phyloP scores from a whole-genome alignment of 2,113 vertebrate species.

The Edolisoma coerulescens region DNA sequence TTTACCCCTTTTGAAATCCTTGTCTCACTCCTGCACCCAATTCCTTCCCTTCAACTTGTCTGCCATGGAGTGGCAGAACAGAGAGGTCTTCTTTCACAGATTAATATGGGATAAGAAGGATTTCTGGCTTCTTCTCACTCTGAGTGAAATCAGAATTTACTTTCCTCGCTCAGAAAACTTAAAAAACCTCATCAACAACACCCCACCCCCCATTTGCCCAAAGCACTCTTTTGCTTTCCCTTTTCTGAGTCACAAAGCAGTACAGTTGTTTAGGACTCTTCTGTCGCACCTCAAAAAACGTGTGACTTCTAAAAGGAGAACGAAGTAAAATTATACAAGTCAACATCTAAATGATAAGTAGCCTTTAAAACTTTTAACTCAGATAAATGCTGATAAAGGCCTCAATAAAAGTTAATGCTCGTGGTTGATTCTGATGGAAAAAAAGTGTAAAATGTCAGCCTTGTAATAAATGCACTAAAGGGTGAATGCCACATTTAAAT shows the following conservation, averaged over 20 bases:
- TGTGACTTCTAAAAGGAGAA: not conserved
- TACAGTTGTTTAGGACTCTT: not conserved
- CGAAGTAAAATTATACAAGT: not conserved
- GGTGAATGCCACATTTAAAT: slow-evolving; percentile 57
- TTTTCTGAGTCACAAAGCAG: not conserved
- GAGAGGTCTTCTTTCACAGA: not conserved
- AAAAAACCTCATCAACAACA: fast-evolving
- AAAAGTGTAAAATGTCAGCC: slow-evolving; percentile 40
- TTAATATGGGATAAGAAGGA: not conserved
- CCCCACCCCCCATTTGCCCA: fast-evolving
- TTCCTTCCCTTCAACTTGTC: not conserved
- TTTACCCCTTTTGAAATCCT: not conserved
- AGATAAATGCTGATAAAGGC: slow-evolving; percentile 30
- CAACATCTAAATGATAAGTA: not conserved
- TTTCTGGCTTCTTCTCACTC: not conserved
- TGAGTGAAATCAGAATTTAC: not conserved
- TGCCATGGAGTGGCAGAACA: not conserved
- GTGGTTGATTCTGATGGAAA: slow-evolving; percentile 1
- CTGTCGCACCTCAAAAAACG: not conserved
- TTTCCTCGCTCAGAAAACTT: not conserved
- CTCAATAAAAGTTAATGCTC: slow-evolving; percentile 55
- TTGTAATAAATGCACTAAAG: slow-evolving; percentile 48
- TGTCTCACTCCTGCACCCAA: not conserved
- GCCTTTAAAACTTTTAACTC: slow-evolving; percentile 15
- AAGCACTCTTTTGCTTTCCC: not conserved